phyloP scores from a whole-genome alignment of 2,113 vertebrate genomes.

The Axis porcinus region DNA sequence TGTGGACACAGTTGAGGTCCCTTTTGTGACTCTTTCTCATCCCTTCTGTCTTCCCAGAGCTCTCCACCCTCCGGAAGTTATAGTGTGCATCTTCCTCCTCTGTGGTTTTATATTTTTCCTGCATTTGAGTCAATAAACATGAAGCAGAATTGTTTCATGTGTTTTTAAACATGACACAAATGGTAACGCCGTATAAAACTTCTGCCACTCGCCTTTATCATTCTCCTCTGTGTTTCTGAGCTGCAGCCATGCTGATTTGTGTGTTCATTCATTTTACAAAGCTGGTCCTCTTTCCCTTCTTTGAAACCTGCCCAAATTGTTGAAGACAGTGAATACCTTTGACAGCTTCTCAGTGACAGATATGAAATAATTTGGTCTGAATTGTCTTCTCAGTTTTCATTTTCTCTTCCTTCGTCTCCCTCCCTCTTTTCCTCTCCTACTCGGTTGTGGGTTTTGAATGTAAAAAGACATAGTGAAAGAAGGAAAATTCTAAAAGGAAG shows the following conservation, averaged over 20 bases:
- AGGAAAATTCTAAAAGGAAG: background rate
- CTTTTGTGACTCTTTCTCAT: background rate
- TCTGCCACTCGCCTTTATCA: background rate
- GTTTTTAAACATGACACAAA: slow-evolving; percentile 19
- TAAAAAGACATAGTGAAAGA: background rate
- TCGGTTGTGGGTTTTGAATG: slow-evolving; percentile 5
- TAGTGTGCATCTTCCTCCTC: background rate
- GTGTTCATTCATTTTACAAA: background rate
- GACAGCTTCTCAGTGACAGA: background rate
- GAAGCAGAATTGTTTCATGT: background rate
- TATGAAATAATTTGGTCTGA: background rate
- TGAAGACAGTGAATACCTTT: background rate
- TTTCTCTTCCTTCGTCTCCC: background rate
- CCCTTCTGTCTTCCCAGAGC: background rate
- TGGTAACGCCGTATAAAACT: background rate
- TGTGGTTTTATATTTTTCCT: background rate
- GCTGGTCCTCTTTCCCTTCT: background rate
- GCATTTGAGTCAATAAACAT: background rate
- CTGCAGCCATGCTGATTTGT: background rate
- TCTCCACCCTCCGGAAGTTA: background rate
- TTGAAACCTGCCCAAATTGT: slow-evolving; percentile 38
- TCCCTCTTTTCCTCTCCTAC: background rate
- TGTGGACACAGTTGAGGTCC: background rate
- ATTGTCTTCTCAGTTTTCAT: background rate
- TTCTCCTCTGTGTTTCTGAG: background rate